phyloP scores from a whole-genome alignment of 2,888 invertebrate species.

The Pachycephus smyrnensis region DNA sequence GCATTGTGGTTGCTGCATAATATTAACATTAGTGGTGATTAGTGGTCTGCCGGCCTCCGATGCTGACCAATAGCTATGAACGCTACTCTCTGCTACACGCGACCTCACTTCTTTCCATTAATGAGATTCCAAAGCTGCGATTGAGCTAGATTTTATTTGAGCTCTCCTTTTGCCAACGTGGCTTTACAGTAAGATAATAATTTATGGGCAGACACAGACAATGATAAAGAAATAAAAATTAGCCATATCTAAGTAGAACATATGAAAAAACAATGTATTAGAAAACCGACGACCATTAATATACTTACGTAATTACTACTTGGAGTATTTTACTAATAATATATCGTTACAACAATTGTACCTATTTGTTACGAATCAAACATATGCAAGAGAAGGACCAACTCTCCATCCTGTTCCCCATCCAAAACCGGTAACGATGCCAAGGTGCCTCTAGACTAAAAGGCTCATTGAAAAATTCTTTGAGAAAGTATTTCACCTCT shows the following conservation, averaged over 20 bases:
- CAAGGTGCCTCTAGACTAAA: background rate
- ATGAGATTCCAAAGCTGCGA: slow-evolving; percentile 46
- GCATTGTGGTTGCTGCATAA: slow-evolving; percentile 63
- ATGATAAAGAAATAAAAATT: background rate
- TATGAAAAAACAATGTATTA: background rate
- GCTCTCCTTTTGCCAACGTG: background rate
- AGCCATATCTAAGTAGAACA: background rate
- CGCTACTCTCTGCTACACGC: slow-evolving; percentile 48
- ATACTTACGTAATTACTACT: background rate
- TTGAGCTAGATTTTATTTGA: background rate
- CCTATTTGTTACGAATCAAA: background rate
- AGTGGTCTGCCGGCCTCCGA: slow-evolving; percentile 56
- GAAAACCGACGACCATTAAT: background rate
- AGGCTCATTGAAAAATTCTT: background rate
- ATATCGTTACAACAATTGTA: background rate
- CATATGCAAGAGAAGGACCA: background rate
- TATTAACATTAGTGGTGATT: slow-evolving; percentile 65
- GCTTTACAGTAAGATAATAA: background rate
- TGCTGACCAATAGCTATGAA: slow-evolving; percentile 47
- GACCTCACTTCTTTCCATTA: slow-evolving; percentile 55
- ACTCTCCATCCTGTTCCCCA: background rate
- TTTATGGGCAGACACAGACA: background rate
- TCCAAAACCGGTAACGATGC: background rate
- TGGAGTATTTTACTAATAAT: background rate
- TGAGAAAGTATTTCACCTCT: background rate